Evolutionary conservation across 2,113 vertebrate genomes (phyloP).

Genomic region (Callochromis pleurospilus): DNA sequence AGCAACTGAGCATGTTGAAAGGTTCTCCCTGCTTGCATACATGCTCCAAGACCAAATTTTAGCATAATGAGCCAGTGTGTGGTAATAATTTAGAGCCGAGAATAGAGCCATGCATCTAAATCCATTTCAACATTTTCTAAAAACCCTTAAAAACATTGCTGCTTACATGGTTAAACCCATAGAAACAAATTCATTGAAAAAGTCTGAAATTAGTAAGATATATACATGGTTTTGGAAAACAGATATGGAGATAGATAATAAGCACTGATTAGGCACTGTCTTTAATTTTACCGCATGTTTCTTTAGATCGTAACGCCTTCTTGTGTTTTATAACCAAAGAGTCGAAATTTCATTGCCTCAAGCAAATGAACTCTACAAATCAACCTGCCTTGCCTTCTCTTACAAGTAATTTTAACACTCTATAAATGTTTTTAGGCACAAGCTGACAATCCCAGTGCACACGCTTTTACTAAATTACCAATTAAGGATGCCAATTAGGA

Average conservation of each 20-base stretch:
- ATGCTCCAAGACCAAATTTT: not conserved
- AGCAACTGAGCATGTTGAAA: constrained; percentile 28
- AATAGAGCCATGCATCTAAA: not conserved
- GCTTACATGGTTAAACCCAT: not conserved
- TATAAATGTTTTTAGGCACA: not conserved
- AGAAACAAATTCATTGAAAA: not conserved
- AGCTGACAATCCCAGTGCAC: not conserved
- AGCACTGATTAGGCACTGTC: not conserved
- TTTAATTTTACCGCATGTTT: not conserved
- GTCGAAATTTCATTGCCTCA: not conserved
- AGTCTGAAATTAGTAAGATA: not conserved
- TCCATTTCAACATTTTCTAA: not conserved
- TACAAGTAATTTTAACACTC: not conserved
- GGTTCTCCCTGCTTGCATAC: constrained; percentile 4
- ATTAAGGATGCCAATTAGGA: constrained; percentile 7
- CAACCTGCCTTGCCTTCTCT: not conserved
- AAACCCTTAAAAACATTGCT: not conserved
- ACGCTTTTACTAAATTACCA: not conserved
- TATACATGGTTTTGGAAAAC: not conserved
- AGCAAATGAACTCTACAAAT: not conserved
- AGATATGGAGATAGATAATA: not conserved
- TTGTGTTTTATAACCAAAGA: not conserved
- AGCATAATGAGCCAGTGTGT: not conserved
- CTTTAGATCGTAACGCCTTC: not conserved
- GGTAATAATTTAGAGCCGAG: not conserved